These are phyloP conservation scores for Caenorhabditis angaria DNA, from an alignment of 2,888 invertebrate genomes.

Conservation along the genomic window DNA sequence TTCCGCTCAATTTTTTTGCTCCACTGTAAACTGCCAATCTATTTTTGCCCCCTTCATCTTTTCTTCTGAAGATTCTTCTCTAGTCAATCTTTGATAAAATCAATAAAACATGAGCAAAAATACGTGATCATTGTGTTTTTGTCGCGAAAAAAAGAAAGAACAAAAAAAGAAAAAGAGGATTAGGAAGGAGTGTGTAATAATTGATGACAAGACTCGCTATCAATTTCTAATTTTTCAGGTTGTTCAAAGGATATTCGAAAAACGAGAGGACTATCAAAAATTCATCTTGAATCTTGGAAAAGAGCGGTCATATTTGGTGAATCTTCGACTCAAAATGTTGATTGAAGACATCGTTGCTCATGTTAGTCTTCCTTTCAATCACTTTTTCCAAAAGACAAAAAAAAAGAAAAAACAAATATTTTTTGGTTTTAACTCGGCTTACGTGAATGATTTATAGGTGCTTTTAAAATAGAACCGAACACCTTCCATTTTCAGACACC, in stretches of 20 bases:
- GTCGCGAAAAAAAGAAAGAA: neutral
- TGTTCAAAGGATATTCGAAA: constrained; percentile 68
- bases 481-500: neutral
- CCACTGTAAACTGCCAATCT: constrained; percentile 21
- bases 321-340: constrained; percentile 60
- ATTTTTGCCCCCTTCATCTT: neutral
- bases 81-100: constrained; percentile 8
- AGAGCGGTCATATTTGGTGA: constrained; percentile 61
- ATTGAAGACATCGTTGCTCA: constrained; percentile 66
- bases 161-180: neutral
- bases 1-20: neutral
- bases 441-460: neutral
- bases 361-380: constrained; percentile 42
- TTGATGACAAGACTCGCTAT: constrained; percentile 2
- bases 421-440: constrained; percentile 6
- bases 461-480: neutral
- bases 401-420: constrained; percentile 3
- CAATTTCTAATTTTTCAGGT: constrained; percentile 43
- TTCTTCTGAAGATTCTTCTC: constrained; percentile 17
- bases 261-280: constrained; percentile 66
- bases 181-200: neutral
- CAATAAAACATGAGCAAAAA: constrained; percentile 35
- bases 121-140: constrained; percentile 46
- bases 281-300: constrained; percentile 64
- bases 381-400: constrained; percentile 6